Evolutionary conservation across 2,113 vertebrate species (phyloP).

Genomic region (Mohoua ochrocephala): DNA sequence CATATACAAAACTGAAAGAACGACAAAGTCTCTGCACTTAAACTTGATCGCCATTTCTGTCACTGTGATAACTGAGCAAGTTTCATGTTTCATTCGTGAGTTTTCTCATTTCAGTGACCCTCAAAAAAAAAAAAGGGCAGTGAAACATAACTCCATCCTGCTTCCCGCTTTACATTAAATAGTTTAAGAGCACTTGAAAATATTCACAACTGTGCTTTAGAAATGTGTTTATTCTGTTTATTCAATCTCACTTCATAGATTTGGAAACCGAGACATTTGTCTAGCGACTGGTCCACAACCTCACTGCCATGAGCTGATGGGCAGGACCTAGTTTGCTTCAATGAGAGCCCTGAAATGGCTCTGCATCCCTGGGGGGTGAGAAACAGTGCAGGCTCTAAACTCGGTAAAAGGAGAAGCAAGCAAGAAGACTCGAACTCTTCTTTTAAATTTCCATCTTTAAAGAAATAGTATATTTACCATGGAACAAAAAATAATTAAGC

Average conservation of each 20-base stretch:
- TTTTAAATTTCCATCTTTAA: not conserved
- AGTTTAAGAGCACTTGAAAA: not conserved
- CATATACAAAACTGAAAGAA: not conserved
- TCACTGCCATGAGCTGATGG: not conserved
- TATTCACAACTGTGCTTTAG: not conserved
- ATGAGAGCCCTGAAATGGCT: not conserved
- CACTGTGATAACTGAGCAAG: not conserved
- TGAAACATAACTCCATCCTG: not conserved
- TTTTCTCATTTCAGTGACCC: not conserved
- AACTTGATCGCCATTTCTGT: not conserved
- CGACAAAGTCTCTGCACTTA: not conserved
- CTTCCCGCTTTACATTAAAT: not conserved
- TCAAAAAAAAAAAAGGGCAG: not conserved
- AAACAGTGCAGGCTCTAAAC: not conserved
- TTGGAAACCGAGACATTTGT: not conserved
- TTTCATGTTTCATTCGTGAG: not conserved
- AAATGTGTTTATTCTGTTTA: not conserved
- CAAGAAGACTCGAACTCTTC: not conserved
- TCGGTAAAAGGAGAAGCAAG: not conserved
- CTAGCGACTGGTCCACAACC: accelerated
- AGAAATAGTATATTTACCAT: not conserved
- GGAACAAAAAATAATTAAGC: not conserved
- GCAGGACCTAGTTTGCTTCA: not conserved
- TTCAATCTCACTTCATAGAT: not conserved
- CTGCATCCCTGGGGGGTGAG: not conserved